Evolutionary conservation across 2,888 invertebrate species (phyloP), one percentile per base, ranked within the genome.

Genomic region (Metacarcinus magister): DNA sequence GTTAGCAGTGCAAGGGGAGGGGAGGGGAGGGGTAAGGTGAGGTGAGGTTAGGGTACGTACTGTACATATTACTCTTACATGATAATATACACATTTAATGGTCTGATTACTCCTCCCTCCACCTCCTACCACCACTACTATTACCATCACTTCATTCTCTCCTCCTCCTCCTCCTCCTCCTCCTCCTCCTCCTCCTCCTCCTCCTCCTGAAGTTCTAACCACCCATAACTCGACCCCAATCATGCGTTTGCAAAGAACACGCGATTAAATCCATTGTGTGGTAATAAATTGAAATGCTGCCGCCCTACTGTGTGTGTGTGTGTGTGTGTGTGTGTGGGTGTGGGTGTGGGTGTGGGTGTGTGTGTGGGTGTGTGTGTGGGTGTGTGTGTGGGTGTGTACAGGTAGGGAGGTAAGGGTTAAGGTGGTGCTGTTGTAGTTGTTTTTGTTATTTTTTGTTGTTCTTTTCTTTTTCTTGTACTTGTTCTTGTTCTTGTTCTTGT

Each of bases 151-250:
- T 32, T 32, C 32, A 82, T 4, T 82, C 82, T n/a, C 32, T 82
- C 82, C 32, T 82, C 32, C 32, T 82, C 82, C 32, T 7, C 82
- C 82, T 82, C 82, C 19, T 82, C 19, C 82, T 28, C 82, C 32
- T 82, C 82, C 82, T 82, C 32, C 32, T 82, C 82, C 82, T 82
- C 82, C 32, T 82, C 82, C 82, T 32, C 82, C 32, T 32, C 82
- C 82, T 23, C 32, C 28, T 23, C 28, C 1, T 32, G 28, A 82
- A 32, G 82, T 13, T 32, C 28, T 82, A 32, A 5, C 32, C 82
- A 28, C 82, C 82, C 82, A 82, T 32, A 82, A 82, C 28, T 82
- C 82, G 82, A 82, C 28, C 32, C 82, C 5, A 82, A 82, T 82
- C 82, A 32, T 82, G 32, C 32, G 8, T 2, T 82, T 28, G 82